Percentiles rank a stretch among this genome's conserved stretches.
Conservation (phyloP, 2,113 vertebrate species). For the Garra rufa region DNA sequence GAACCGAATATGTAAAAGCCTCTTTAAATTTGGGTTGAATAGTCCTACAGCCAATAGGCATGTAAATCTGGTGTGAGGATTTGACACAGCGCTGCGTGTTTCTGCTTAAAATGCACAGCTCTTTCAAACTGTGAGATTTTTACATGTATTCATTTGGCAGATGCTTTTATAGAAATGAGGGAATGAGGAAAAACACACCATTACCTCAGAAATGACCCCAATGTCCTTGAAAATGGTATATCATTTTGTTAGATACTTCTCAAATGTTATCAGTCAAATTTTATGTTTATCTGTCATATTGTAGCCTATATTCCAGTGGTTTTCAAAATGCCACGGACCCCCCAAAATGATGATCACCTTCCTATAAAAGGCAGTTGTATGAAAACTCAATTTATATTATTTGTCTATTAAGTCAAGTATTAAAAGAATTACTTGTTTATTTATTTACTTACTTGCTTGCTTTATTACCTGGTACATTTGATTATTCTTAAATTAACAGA, state of each 20-base stretch:
- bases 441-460: too few species aligned
- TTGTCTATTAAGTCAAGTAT: too few species aligned
- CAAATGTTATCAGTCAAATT: not conserved
- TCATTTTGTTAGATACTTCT: not conserved
- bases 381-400: too few species aligned
- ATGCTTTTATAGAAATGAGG: not conserved
- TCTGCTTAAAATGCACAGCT: constrained; percentile 11
- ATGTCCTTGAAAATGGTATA: not conserved
- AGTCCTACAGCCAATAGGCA: not conserved
- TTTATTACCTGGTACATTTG: too few species aligned
- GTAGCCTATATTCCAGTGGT: too few species aligned
- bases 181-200: not conserved
- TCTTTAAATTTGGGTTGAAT: not conserved
- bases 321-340: too few species aligned
- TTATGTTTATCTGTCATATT: too few species aligned
- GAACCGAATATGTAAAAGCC: not conserved
- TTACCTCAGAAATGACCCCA: not conserved
- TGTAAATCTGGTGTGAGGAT: not conserved
- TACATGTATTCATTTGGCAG: not conserved
- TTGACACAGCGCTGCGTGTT: not conserved
- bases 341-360: too few species aligned
- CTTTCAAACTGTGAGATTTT: not conserved
- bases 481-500: too few species aligned
- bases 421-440: too few species aligned
- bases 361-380: too few species aligned